phyloP scores from a whole-genome alignment of 2,797 vertebrate genomes.

The Microchirus variegatus region DNA sequence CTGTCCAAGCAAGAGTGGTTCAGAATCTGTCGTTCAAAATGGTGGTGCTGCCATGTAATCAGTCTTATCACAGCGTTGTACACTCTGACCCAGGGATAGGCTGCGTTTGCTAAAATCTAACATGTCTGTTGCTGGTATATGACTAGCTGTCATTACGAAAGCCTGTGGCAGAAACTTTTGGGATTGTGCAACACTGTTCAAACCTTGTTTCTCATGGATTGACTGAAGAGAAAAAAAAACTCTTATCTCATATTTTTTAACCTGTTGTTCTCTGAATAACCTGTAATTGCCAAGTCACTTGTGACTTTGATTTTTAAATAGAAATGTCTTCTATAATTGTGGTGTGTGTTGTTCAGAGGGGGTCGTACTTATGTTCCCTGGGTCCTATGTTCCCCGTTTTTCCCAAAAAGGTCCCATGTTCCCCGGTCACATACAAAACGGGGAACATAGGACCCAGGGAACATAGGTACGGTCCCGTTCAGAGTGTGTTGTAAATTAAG shows the following conservation, averaged over 20 bases:
- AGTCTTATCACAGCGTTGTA: conserved; percentile 69
- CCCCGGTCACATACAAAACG: too few relatives aligned
- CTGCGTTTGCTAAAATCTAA: conserved; percentile 57
- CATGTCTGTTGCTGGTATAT: conserved; percentile 34
- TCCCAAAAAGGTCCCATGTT: too few relatives aligned
- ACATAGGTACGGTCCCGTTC: too few relatives aligned
- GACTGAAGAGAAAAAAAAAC: conserved; percentile 22
- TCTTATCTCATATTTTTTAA: conserved; percentile 29
- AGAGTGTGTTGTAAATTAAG: background rate
- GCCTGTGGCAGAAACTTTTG: conserved; percentile 34
- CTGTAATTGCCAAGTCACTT: conserved; percentile 35
- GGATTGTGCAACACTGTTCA: conserved; percentile 50
- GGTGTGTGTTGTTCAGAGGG: background rate
- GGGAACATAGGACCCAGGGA: too few relatives aligned
- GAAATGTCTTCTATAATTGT: conserved; percentile 21
- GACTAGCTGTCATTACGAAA: conserved; percentile 51
- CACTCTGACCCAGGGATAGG: conserved; percentile 74
- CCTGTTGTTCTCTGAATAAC: conserved; percentile 35
- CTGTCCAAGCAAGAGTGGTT: conserved; percentile 15
- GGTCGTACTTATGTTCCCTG: too few relatives aligned
- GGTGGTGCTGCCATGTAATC: conserved; percentile 56
- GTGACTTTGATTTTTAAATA: conserved; percentile 37
- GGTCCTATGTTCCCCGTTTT: too few relatives aligned
- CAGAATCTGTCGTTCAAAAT: conserved; percentile 52
- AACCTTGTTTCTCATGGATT: conserved; percentile 34